Evolutionary conservation across 2,113 vertebrate genomes (phyloP), one percentile per base, ranked within the genome.

Genomic region (Ornithorhynchus anatinus): DNA sequence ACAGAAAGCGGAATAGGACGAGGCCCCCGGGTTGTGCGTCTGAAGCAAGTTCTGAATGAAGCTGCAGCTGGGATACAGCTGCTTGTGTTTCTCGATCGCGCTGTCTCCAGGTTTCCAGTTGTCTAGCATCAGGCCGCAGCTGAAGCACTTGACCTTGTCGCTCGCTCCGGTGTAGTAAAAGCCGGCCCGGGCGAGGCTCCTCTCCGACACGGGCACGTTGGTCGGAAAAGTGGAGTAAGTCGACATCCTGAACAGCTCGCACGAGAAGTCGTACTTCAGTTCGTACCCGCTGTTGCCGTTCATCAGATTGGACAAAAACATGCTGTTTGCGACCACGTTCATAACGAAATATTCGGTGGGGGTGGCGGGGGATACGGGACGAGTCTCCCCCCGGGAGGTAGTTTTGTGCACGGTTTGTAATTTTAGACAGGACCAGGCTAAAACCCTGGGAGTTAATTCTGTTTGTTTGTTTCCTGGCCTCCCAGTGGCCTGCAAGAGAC

Each of bases 211-310:
- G 0, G 92, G 88, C 0, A 82, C 82, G 0, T 93, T 92, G 0
- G 65, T 0, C 0, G 96, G 97, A 71, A 98, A 98, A 15, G 94
- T 87, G 0, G 96, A 97, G 54, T 94, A 99, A 0, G 97, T 99
- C 0, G 98, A 98, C 64, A 99, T 95, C 44, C 98, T 92, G 83
- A 94, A 99, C 27, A 99, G 95, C 32, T 99, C 98, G 85, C 95
- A 98, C 1, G 96, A 94, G 51, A 96, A 90, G 19, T 99, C 96
- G 1, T 98, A 98, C 39, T 95, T 96, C 69, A 99, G 78, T 22
- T 96, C 95, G 74, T 91, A 89, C 0, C 87, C 81, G 45, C 87
- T 79, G 5, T 90, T 90, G 8, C 88, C 93, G 44, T 94, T 95
- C 89, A 91, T 94, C 68, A 96, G 32, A 4, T 88, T 89, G 56